phyloP scores from a whole-genome alignment of 1,140 invertebrate species.

The Dendrolimus kikuchii region DNA sequence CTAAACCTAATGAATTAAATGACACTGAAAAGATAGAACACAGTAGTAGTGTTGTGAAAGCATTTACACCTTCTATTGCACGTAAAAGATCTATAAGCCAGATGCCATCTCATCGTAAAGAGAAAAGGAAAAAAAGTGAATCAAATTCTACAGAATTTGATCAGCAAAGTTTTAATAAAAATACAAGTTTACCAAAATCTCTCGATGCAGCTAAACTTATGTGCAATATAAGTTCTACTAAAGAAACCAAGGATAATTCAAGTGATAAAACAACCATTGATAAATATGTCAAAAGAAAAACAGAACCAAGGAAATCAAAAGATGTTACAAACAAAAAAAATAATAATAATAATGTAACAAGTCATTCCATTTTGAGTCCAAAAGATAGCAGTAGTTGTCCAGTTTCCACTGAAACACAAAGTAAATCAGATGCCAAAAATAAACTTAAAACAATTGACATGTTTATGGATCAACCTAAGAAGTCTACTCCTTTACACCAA shows the following conservation, averaged over 20 bases:
- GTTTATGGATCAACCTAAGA: slow-evolving; percentile 49
- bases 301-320: slow-evolving; percentile 28
- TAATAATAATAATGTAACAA: slow-evolving; percentile 31
- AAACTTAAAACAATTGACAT: slow-evolving; percentile 57
- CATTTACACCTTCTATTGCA: slow-evolving; percentile 22
- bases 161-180: slow-evolving; percentile 29
- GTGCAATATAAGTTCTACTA: slow-evolving; percentile 16
- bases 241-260: slow-evolving; percentile 24
- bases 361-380: slow-evolving; percentile 37
- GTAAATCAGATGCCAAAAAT: slow-evolving; percentile 39
- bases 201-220: slow-evolving; percentile 25
- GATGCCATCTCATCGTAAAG: slow-evolving; percentile 58
- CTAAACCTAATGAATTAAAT: slow-evolving; percentile 14
- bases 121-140: slow-evolving; percentile 58
- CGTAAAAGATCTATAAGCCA: slow-evolving; percentile 55
- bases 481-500: slow-evolving; percentile 42
- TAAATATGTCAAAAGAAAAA: slow-evolving; percentile 57
- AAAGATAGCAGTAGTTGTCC: slow-evolving; percentile 29
- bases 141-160: slow-evolving; percentile 17
- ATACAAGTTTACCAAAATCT: slow-evolving; percentile 24
- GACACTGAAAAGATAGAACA: slow-evolving; percentile 19
- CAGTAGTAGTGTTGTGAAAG: slow-evolving; percentile 17
- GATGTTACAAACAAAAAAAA: slow-evolving; percentile 9
- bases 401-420: slow-evolving; percentile 14
- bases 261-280: slow-evolving; percentile 42